Evolutionary conservation across 2,888 invertebrate genomes (phyloP).

Genomic region (Vesta saturnalis): DNA sequence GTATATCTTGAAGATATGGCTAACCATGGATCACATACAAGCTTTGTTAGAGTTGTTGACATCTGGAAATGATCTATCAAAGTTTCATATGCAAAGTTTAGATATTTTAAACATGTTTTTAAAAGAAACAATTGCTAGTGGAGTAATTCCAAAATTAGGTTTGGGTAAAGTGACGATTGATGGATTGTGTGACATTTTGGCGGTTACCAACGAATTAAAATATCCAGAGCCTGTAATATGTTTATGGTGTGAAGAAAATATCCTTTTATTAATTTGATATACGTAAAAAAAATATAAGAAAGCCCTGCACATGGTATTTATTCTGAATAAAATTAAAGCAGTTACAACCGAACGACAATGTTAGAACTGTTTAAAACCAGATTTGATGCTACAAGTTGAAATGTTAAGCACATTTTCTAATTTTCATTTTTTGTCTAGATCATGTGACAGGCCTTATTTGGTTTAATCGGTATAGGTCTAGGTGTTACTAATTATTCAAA

Average conservation of each 20-base stretch:
- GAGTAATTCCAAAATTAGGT: slow-evolving; percentile 52
- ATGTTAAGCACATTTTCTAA: too few species aligned
- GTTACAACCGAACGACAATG: too few species aligned
- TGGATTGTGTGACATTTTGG: slow-evolving; percentile 51
- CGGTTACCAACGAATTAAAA: slow-evolving; percentile 51
- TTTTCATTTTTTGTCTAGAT: too few species aligned
- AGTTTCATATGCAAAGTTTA: slow-evolving; percentile 54
- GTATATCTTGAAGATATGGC: slow-evolving; percentile 54
- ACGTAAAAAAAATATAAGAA: not conserved
- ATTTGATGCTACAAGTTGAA: too few species aligned
- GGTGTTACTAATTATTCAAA: too few species aligned
- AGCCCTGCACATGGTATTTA: not conserved
- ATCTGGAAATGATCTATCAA: slow-evolving; percentile 43
- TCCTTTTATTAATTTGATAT: slow-evolving; percentile 48
- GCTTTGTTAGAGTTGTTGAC: slow-evolving; percentile 47
- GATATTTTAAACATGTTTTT: slow-evolving; percentile 55
- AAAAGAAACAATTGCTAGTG: slow-evolving; percentile 53
- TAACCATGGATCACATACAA: slow-evolving; percentile 50
- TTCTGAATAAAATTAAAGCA: too few species aligned
- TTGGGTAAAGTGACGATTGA: slow-evolving; percentile 52
- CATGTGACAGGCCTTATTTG: too few species aligned
- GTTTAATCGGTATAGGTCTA: too few species aligned
- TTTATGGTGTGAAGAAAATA: slow-evolving; percentile 56
- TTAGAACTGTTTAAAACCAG: too few species aligned
- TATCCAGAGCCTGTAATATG: slow-evolving; percentile 54